phyloP scores from a whole-genome alignment of 2,113 vertebrate species.

The Odontesthes bonariensis region DNA sequence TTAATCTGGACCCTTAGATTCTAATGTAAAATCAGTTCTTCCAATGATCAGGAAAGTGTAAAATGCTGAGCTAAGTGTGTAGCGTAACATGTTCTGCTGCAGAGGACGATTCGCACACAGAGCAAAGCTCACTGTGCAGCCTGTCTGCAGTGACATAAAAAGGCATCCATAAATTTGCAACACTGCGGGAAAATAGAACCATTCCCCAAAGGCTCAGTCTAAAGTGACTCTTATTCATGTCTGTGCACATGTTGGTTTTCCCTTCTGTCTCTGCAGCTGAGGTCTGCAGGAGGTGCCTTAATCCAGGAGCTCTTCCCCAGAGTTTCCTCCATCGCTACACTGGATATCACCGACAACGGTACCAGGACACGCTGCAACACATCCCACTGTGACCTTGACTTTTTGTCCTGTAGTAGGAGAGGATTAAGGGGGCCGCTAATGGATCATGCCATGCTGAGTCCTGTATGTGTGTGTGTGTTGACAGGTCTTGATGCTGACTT shows the following conservation, averaged over 20 bases:
- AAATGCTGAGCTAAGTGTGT: conserved; percentile 7
- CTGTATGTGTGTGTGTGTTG: conserved; percentile 19
- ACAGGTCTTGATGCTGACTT: conserved; percentile 88
- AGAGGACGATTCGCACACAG: conserved; percentile 18
- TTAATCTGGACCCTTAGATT: background rate
- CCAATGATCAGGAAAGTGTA: background rate
- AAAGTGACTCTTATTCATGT: conserved; percentile 52
- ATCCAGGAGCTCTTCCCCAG: conserved; percentile 88
- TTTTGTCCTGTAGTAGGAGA: conserved; percentile 10
- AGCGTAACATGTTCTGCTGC: conserved; percentile 5
- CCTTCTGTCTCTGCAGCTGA: conserved; percentile 76
- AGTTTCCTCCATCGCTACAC: conserved; percentile 84
- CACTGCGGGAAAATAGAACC: conserved; percentile 51
- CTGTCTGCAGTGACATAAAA: conserved; percentile 10
- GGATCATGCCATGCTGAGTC: conserved; percentile 27
- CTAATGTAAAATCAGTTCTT: background rate
- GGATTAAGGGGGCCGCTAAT: conserved; percentile 34
- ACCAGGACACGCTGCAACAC: conserved; percentile 31
- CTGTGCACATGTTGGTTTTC: conserved; percentile 37
- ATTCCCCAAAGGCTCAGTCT: conserved; percentile 47
- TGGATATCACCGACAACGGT: conserved; percentile 91
- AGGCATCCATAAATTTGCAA: conserved; percentile 39
- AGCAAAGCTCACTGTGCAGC: conserved; percentile 13
- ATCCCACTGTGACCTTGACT: conserved; percentile 47
- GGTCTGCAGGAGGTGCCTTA: conserved; percentile 86